These are phyloP conservation scores for Galaxea fascicularis DNA, from an alignment of 92 coral and sea anemone genomes.

Conservation along the genomic window DNA sequence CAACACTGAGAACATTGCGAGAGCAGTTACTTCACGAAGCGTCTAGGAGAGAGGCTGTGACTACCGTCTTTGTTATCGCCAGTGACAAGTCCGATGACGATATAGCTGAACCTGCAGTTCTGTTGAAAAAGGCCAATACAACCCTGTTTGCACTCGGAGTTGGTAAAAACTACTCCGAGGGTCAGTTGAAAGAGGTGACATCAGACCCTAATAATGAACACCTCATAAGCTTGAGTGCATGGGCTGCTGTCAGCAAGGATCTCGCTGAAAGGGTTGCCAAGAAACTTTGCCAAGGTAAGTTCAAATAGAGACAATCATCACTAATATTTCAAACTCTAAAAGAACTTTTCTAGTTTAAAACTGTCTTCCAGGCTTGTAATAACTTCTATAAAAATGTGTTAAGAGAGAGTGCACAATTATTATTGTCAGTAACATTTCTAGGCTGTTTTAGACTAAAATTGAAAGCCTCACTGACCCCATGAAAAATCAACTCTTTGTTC, in stretches of 20 bases:
- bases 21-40: neutral
- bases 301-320: too few relatives aligned
- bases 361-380: too few relatives aligned
- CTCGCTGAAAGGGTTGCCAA: neutral
- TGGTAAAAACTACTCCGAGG: slow-evolving; percentile 2
- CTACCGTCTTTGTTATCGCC: neutral
- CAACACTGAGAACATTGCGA: neutral
- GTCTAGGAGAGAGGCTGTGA: slow-evolving; percentile 1
- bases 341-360: too few relatives aligned
- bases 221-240: neutral
- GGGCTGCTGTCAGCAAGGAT: neutral
- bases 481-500: too few relatives aligned
- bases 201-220: neutral
- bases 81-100: slow-evolving; percentile 20
- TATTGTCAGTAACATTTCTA: too few relatives aligned
- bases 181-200: slow-evolving; percentile 23
- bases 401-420: too few relatives aligned
- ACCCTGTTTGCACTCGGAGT: slow-evolving; percentile 17
- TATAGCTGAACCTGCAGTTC: neutral
- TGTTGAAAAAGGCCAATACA: neutral
- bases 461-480: too few relatives aligned
- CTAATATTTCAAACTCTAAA: too few relatives aligned
- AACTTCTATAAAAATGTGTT: too few relatives aligned
- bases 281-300: slow-evolving; percentile 20
- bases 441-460: too few relatives aligned